These are phyloP conservation scores for Hiodon alosoides DNA, from an alignment of 2,113 vertebrate genomes.

Conservation along the genomic window DNA sequence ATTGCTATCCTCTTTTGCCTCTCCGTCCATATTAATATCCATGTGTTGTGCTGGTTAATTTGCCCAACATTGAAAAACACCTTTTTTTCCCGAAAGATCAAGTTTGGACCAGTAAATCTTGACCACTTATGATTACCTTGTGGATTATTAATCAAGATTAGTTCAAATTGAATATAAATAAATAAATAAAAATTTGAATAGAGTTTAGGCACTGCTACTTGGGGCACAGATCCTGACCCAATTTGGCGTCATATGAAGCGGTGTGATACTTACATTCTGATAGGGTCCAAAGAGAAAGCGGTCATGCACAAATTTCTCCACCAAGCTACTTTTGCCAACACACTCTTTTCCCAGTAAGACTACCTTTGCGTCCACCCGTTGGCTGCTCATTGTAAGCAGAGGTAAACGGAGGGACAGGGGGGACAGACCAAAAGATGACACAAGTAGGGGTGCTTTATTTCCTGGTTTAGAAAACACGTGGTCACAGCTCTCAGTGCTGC, in stretches of 20 bases:
- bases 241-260: too few relatives aligned
- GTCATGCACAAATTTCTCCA: slow-evolving; percentile 90
- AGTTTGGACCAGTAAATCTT: too few relatives aligned
- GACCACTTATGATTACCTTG: too few relatives aligned
- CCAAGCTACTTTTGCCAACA: slow-evolving; percentile 93
- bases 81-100: too few relatives aligned
- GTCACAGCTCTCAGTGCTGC: background rate
- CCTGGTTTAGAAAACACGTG: background rate
- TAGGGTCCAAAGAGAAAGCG: slow-evolving; percentile 88
- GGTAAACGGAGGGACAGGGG: slow-evolving; percentile 11
- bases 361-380: slow-evolving; percentile 92
- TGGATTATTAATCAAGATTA: too few relatives aligned
- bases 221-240: background rate
- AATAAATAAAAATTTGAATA: too few relatives aligned
- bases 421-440: background rate
- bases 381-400: slow-evolving; percentile 72
- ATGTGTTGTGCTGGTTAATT: too few relatives aligned
- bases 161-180: too few relatives aligned
- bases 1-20: too few relatives aligned
- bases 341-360: slow-evolving; percentile 97
- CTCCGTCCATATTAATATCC: too few relatives aligned
- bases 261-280: slow-evolving; percentile 69
- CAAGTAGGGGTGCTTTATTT: background rate
- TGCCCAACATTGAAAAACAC: too few relatives aligned
- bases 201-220: background rate